Conservation (phyloP, 2,888 invertebrate genomes). For the Ditula angustiorana region DNA sequence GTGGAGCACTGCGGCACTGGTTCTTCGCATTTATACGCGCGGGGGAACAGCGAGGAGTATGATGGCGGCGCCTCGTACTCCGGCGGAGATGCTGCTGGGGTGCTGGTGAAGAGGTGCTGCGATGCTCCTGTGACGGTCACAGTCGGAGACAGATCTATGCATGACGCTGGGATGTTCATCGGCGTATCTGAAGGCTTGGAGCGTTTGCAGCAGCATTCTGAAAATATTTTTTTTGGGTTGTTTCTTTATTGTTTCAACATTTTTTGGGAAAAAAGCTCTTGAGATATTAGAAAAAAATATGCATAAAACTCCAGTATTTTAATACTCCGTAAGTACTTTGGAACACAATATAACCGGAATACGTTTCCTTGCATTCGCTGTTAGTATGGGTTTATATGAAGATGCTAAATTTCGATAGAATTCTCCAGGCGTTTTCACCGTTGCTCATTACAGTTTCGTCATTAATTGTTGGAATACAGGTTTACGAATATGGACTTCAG, state of each 20-base stretch:
- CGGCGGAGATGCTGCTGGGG: slow-evolving; percentile 80
- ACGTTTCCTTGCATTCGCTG: no score
- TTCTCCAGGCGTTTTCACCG: no score
- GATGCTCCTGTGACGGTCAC: slow-evolving; percentile 73
- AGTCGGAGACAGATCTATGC: slow-evolving; percentile 78
- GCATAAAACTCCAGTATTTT: no score
- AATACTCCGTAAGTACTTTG: no score
- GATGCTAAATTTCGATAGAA: no score
- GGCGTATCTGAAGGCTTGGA: slow-evolving; percentile 79
- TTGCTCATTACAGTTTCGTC: no score
- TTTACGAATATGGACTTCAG: no score
- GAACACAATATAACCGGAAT: no score
- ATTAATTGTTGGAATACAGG: no score
- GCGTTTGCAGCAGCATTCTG: slow-evolving; percentile 82
- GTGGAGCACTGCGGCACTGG: slow-evolving; percentile 77
- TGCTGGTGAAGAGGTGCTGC: slow-evolving; percentile 69
- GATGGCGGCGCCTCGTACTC: slow-evolving; percentile 89
- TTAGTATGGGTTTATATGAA: no score
- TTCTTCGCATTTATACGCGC: slow-evolving; percentile 76
- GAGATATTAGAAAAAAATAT: no score
- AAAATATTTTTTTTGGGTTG: slow-evolving; percentile 44
- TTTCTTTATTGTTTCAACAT: background rate
- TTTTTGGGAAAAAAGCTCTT: no score
- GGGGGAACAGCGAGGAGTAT: slow-evolving; percentile 88
- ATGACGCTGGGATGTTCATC: slow-evolving; percentile 76